These are phyloP conservation scores for Daphoenositta chrysoptera DNA, from an alignment of 2,113 vertebrate genomes.

Conservation along the genomic window DNA sequence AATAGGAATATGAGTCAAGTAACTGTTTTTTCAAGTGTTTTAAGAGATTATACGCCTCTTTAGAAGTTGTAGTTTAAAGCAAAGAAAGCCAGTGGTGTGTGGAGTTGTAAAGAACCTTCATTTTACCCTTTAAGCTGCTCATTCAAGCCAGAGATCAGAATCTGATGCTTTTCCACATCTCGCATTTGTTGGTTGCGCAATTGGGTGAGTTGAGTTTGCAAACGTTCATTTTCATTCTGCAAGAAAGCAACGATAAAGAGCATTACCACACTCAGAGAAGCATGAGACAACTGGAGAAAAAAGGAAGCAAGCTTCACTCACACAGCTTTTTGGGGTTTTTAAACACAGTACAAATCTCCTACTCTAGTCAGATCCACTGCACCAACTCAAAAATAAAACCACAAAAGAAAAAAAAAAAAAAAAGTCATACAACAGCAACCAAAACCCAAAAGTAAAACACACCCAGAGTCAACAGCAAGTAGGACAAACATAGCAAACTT, in stretches of 20 bases:
- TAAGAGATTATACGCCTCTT: background rate
- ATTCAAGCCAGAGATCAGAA: constrained; percentile 79
- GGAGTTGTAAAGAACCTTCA: background rate
- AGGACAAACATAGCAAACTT: constrained; percentile 64
- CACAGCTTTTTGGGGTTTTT: background rate
- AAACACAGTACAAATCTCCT: constrained; percentile 5
- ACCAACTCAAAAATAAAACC: constrained; percentile 3
- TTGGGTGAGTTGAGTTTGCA: constrained; percentile 78
- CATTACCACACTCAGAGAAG: background rate
- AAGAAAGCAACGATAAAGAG: background rate
- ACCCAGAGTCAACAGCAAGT: constrained; percentile 17
- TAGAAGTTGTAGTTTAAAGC: background rate
- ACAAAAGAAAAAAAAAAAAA: background rate
- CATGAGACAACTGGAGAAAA: background rate
- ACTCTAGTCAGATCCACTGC: constrained; percentile 53
- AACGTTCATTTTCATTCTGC: constrained; percentile 84
- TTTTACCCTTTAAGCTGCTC: constrained; percentile 86
- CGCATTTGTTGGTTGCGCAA: constrained; percentile 78
- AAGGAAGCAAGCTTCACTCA: constrained; percentile 44
- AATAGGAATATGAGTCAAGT: background rate
- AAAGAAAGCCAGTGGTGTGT: background rate
- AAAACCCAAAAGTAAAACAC: background rate
- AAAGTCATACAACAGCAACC: background rate
- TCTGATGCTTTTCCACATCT: constrained; percentile 83
- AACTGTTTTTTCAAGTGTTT: background rate